phyloP scores from a whole-genome alignment of 2,888 invertebrate species.

The Hyposoter dolosus region DNA sequence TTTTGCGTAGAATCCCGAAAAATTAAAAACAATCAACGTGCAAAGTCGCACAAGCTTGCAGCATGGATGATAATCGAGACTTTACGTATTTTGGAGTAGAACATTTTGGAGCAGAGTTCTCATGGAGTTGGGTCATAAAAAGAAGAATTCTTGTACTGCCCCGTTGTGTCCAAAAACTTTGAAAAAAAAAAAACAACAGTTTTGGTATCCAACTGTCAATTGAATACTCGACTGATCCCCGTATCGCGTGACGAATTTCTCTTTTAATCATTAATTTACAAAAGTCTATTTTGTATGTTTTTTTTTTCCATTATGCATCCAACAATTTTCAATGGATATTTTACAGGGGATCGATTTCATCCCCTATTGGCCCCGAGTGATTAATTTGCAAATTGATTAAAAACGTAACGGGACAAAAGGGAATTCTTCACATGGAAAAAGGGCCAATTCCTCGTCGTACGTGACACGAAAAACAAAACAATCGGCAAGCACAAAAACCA shows the following conservation, averaged over 20 bases:
- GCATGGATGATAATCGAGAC: neutral
- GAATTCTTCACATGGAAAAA: slow-evolving; percentile 8
- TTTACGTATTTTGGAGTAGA: neutral
- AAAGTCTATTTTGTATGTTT: neutral
- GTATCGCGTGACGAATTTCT: neutral
- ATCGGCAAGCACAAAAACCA: slow-evolving; percentile 35
- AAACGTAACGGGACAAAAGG: neutral
- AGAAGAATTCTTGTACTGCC: neutral
- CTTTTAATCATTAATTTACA: neutral
- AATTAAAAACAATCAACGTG: neutral
- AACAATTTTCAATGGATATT: neutral
- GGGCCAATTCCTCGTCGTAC: slow-evolving; percentile 56
- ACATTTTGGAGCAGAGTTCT: neutral
- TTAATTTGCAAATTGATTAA: neutral
- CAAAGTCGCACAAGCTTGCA: neutral
- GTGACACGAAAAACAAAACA: slow-evolving; percentile 18
- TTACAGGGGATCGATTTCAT: neutral
- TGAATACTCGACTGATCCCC: neutral
- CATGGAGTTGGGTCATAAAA: neutral
- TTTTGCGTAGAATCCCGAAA: neutral
- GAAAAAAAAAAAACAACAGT: neutral
- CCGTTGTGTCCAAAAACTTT: neutral
- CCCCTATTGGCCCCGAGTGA: neutral
- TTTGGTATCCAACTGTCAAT: neutral
- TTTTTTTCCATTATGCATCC: neutral